Evolutionary conservation across 2,888 invertebrate species (phyloP), one percentile per base, ranked within the genome.

Genomic region (Microplitis manilae): DNA sequence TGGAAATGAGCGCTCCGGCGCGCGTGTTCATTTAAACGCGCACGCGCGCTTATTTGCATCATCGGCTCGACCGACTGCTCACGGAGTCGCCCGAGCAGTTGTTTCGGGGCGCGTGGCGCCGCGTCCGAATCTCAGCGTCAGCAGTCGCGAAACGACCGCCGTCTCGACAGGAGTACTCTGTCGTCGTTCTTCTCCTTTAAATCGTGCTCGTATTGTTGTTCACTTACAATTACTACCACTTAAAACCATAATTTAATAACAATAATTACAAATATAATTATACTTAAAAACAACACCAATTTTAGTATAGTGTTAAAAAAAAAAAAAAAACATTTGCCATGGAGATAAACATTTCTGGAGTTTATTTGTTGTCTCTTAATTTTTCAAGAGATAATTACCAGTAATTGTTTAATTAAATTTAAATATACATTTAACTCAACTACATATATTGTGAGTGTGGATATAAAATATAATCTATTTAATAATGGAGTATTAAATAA

Each of bases 121-220:
- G 82, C 76, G 79, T 79, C 83, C 81, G 86, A 86, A 85, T 86
- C 83, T 84, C 85, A 78, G 85, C 85, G 81, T 81, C 86, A 83
- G 82, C 89, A 89, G 89, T 89, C 87, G 88, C 85, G 86, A 85
- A 85, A 87, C 86, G 85, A 84, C 85, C 87, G 86, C 85, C 89
- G 87, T 86, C 86, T 85, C 77, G 83, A 79, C 68, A 81, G 78
- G 77, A 80, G 78, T 79, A 71, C 9, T 74, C 64, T 41, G 60
- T 70, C n/a, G 80, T 77, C 62, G 13, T 20, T 73, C 64, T 40
- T 40, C 68, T 65, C 41, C 64, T 41, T 20, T 62, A 64, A 68
- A 30, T 68, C 73, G 40, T 17, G 40, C 9, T 8, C 8, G 50
- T 50, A 50, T 50, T 50, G 50, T 50, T 50, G 50, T 50, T 50